Conservation (phyloP, 2,888 invertebrate species). For the Melitaea athalia region DNA sequence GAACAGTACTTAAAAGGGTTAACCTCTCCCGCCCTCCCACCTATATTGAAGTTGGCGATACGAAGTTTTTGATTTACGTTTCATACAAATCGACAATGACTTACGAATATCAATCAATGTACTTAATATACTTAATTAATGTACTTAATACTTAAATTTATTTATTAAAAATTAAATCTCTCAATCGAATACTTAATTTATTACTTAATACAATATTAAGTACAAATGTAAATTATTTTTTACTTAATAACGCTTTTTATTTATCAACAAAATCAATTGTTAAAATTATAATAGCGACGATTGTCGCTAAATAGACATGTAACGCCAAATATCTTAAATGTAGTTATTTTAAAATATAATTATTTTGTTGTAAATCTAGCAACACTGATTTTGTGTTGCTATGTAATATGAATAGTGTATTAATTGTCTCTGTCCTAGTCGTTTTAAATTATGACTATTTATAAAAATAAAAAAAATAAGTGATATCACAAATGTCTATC, state of each 20-base stretch:
- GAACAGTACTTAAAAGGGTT: too few relatives aligned
- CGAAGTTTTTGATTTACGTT: too few relatives aligned
- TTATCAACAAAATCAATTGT: too few relatives aligned
- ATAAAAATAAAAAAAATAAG: not conserved
- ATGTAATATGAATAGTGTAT: not conserved
- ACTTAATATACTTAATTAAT: too few relatives aligned
- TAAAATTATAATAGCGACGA: not conserved
- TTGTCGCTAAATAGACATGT: not conserved
- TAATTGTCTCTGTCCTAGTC: not conserved
- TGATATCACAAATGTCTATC: not conserved
- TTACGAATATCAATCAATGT: too few relatives aligned
- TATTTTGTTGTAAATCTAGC: not conserved
- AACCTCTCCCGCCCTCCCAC: too few relatives aligned
- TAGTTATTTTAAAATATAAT: not conserved
- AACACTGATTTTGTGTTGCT: not conserved
- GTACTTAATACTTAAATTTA: too few relatives aligned
- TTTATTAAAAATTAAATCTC: not conserved
- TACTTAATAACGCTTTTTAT: too few relatives aligned
- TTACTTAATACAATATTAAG: not conserved
- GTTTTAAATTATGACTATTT: constrained; percentile 1
- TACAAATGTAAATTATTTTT: not conserved
- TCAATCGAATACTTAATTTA: not conserved
- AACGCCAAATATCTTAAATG: not conserved
- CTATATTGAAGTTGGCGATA: too few relatives aligned
- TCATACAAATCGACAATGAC: too few relatives aligned